phyloP scores from a whole-genome alignment of 2,113 vertebrate species.

The Loxodonta africana region DNA sequence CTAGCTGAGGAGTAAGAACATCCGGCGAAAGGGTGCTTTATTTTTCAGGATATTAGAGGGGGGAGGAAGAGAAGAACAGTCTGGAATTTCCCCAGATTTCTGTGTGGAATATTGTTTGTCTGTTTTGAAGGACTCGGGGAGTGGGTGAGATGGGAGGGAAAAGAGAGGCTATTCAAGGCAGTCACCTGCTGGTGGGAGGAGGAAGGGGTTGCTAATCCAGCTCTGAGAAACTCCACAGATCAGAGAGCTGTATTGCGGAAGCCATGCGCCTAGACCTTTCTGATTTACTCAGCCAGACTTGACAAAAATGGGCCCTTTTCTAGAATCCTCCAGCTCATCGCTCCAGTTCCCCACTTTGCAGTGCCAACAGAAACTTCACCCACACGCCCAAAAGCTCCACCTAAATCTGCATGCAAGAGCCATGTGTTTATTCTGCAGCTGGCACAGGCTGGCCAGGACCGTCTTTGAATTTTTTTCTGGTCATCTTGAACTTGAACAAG shows the following conservation, averaged over 20 bases:
- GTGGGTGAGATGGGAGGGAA: neutral
- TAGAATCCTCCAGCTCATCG: neutral
- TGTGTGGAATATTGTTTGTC: slow-evolving; percentile 45
- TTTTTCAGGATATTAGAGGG: slow-evolving; percentile 33
- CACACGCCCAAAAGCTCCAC: neutral
- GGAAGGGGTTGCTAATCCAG: neutral
- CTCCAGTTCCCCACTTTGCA: neutral
- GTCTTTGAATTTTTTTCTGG: slow-evolving; percentile 2
- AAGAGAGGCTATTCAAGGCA: neutral
- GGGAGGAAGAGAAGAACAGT: neutral
- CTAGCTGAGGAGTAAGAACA: neutral
- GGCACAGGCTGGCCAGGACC: neutral
- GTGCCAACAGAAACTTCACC: neutral
- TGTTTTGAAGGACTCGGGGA: slow-evolving; percentile 37
- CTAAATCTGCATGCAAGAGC: neutral
- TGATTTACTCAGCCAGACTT: neutral
- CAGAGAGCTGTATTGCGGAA: slow-evolving; percentile 45
- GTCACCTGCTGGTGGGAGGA: neutral
- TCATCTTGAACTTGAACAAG: slow-evolving; percentile 59
- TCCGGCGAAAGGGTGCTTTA: slow-evolving; percentile 41
- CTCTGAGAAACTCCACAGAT: neutral
- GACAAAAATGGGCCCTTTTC: slow-evolving; percentile 25
- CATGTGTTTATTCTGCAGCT: slow-evolving; percentile 13
- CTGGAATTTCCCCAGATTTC: slow-evolving; percentile 20
- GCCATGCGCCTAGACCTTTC: neutral